Base-by-base conservation (phyloP, 1,140 invertebrate species). In the Lucilia cuprina region DNA sequence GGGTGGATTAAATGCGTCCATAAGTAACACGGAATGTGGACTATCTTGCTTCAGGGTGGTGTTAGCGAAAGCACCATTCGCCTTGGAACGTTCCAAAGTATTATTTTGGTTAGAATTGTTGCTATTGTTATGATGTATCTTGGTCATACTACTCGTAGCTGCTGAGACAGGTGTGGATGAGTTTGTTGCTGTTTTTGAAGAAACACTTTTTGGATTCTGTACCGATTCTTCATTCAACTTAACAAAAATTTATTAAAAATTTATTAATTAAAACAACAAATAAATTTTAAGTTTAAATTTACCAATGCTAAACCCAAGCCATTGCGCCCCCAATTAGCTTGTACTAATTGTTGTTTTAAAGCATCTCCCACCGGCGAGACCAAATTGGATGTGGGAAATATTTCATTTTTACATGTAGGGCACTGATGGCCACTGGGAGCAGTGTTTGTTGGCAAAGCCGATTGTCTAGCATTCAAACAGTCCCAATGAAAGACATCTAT, bases 21-120 rank as follows among this genome's bases (percentile, higher is more conserved):
- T 91, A 21, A 91, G 77, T n/a, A 91, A 86, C 34, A 91, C 89
- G 86, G 89, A 91, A 91, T 91, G 90, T 87, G 90, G 90, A 87
- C 86, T 91, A 5, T 85, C 85, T 14, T 84, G 74, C 82, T 85
- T 85, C 82, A 50, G 86, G 75, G 25, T 87, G 83, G 50, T 85
- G 55, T 50, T 80, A 14, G 82, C 34, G 34, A 82, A 86, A 25
- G 65, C 83, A 14, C 88, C 88, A 77, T 90, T 91, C 0, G 85
- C 82, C 84, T 91, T 90, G 25, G 85, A 84, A 34, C 89, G 86
- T 74, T 90, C 89, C 17, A 85, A 17, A 25, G 77, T 21, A 80
- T 80, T 80, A 70, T 21, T 70, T 21, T 21, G n/a, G 19, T 70
- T 70, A 35, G 12, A 41, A 35, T 41, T 41, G n/a, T 14, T 47